Conservation (phyloP, 2,797 vertebrate genomes). For the Epinephelus awoara region DNA sequence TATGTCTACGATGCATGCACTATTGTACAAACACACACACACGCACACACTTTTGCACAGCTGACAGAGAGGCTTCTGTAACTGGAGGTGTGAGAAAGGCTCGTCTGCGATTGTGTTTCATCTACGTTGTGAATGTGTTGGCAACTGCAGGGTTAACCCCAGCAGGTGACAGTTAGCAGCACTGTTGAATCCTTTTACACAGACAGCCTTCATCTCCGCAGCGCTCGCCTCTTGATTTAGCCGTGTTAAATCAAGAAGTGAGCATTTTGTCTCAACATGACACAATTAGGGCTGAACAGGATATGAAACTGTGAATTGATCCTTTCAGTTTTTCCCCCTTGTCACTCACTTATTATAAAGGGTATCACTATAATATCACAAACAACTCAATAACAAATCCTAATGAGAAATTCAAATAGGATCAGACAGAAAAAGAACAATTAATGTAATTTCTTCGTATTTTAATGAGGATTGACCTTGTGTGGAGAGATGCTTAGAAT, state of each 20-base stretch:
- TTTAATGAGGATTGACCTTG: slow-evolving; percentile 51
- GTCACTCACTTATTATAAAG: slow-evolving; percentile 31
- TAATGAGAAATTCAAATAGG: slow-evolving; percentile 13
- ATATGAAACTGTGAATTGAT: slow-evolving; percentile 62
- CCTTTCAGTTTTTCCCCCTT: slow-evolving; percentile 23
- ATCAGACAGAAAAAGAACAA: background rate
- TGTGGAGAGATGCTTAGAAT: slow-evolving; percentile 34
- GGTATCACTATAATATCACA: background rate
- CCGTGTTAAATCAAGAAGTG: slow-evolving; percentile 57
- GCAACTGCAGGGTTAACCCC: slow-evolving; percentile 77
- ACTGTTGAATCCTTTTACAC: slow-evolving; percentile 68
- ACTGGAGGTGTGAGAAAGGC: slow-evolving; percentile 79
- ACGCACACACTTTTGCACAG: slow-evolving; percentile 41
- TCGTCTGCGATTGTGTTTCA: slow-evolving; percentile 79
- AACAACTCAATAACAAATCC: slow-evolving; percentile 10
- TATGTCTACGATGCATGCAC: slow-evolving; percentile 79
- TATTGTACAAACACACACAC: slow-evolving; percentile 64
- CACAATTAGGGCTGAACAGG: slow-evolving; percentile 61
- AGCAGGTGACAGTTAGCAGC: slow-evolving; percentile 81
- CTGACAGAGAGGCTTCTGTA: slow-evolving; percentile 76
- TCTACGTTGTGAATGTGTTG: slow-evolving; percentile 70
- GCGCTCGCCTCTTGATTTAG: slow-evolving; percentile 59
- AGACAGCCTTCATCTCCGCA: slow-evolving; percentile 71
- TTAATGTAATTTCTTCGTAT: slow-evolving; percentile 15
- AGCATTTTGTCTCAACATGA: slow-evolving; percentile 64